These are phyloP conservation scores for Ashinkailepas kermadecensis DNA, from an alignment of 2,888 invertebrate species.

Conservation along the genomic window DNA sequence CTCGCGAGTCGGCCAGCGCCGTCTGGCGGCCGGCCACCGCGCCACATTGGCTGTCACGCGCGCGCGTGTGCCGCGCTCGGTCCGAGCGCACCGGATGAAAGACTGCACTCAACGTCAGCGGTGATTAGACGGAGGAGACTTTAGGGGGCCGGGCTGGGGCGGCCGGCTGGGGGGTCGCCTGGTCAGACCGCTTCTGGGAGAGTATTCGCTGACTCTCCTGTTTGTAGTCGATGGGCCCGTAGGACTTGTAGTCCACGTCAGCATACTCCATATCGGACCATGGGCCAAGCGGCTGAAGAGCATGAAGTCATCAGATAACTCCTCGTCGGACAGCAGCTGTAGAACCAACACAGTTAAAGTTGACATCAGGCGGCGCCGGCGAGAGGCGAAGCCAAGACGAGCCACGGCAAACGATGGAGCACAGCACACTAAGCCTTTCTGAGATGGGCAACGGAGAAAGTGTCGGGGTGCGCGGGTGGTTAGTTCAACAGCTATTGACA, in stretches of 20 bases:
- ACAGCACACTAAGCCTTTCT: conserved; percentile 7
- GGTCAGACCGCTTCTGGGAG: conserved; percentile 16
- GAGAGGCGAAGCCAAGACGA: neutral
- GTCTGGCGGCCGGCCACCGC: too few species aligned
- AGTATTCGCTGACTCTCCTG: conserved; percentile 46
- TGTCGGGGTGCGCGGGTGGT: neutral
- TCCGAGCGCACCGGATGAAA: neutral
- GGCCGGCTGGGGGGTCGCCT: neutral
- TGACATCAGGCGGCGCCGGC: neutral
- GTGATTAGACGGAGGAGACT: neutral
- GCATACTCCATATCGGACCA: conserved; percentile 77
- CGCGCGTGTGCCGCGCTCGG: neutral
- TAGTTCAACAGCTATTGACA: neutral
- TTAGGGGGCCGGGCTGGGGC: neutral
- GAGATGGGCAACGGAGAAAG: neutral
- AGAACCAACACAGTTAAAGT: neutral
- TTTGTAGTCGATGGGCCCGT: conserved; percentile 87
- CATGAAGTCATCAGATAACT: conserved; percentile 19
- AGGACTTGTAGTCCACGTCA: conserved; percentile 79
- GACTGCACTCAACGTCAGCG: neutral
- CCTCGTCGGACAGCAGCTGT: conserved; percentile 9
- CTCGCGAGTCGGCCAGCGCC: too few species aligned
- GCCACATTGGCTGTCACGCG: neutral
- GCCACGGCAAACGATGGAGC: neutral
- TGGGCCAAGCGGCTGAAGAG: conserved; percentile 19